A percentile compares a stretch with the other conserved stretches of the same genome.
These are phyloP conservation scores for Lipotes vexillifer DNA, from an alignment of 2,113 vertebrate genomes.

Conservation along the genomic window DNA sequence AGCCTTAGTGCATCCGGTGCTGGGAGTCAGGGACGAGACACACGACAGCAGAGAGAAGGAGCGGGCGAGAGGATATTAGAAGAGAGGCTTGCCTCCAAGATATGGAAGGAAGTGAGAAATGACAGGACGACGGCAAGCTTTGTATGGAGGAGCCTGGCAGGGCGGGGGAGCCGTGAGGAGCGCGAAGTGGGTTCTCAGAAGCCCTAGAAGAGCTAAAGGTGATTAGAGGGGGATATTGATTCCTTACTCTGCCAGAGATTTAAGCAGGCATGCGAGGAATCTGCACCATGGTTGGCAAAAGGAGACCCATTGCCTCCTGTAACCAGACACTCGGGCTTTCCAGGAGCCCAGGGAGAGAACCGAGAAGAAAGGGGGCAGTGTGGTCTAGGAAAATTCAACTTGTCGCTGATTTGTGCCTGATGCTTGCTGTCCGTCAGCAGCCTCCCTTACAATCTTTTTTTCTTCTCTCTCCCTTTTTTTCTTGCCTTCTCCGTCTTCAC, in stretches of 20 bases:
- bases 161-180: neutral
- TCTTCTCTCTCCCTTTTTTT: conserved; percentile 64
- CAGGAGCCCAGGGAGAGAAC: conserved; percentile 79
- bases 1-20: conserved; percentile 37
- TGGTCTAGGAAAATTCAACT: conserved; percentile 84
- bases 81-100: conserved; percentile 57
- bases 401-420: conserved; percentile 92
- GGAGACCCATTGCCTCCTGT: conserved; percentile 80
- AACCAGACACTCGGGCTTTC: conserved; percentile 83
- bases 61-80: conserved; percentile 66
- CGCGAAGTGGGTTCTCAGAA: conserved; percentile 55
- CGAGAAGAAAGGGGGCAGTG: conserved; percentile 91
- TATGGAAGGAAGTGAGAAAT: conserved; percentile 60
- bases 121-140: conserved; percentile 47
- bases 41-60: conserved; percentile 14
- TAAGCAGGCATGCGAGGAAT: conserved; percentile 82
- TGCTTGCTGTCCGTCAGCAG: conserved; percentile 86
- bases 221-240: conserved; percentile 75
- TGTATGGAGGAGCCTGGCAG: conserved; percentile 55
- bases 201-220: conserved; percentile 61
- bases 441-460: conserved; percentile 84
- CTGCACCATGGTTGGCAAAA: conserved; percentile 83
- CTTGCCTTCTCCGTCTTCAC: conserved; percentile 82
- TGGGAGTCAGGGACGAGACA: conserved; percentile 37
- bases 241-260: conserved; percentile 79